Percentiles rank a stretch among this genome's conserved stretches.
phyloP scores from a whole-genome alignment of 2,797 vertebrate genomes.

The Fundulus diaphanus region DNA sequence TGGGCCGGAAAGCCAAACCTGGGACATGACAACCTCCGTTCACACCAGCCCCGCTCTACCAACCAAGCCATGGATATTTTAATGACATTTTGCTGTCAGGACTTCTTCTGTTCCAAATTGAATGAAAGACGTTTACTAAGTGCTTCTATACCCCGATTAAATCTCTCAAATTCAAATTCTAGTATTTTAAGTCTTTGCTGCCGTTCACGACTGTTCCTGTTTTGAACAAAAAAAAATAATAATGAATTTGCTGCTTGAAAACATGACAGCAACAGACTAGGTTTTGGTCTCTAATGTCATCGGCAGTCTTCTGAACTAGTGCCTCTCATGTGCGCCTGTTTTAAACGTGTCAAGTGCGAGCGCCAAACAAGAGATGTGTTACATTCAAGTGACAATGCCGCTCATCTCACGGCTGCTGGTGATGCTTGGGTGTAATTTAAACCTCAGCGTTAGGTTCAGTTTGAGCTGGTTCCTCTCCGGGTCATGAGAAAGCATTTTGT shows the following conservation, averaged over 20 bases:
- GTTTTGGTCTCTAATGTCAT: neutral
- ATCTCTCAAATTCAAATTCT: neutral
- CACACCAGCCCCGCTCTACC: neutral
- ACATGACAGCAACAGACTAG: neutral
- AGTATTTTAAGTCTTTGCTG: neutral
- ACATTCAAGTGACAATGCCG: conserved; percentile 12
- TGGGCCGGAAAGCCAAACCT: neutral
- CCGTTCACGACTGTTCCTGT: too few relatives aligned
- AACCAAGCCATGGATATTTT: too few relatives aligned
- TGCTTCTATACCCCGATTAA: neutral
- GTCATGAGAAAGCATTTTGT: too few relatives aligned
- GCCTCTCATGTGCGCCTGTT: neutral
- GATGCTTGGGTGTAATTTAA: neutral
- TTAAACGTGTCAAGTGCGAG: neutral
- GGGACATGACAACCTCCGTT: neutral
- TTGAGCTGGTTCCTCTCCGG: neutral
- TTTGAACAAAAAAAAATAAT: too few relatives aligned
- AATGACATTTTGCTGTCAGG: neutral
- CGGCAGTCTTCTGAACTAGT: neutral
- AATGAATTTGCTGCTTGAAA: neutral
- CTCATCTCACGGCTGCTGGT: neutral
- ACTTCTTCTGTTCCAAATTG: neutral
- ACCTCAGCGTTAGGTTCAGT: conserved; percentile 6
- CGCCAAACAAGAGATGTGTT: conserved; percentile 31
- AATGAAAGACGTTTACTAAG: neutral